phyloP scores from a whole-genome alignment of 1,140 invertebrate genomes.

The Hyphantria cunea region DNA sequence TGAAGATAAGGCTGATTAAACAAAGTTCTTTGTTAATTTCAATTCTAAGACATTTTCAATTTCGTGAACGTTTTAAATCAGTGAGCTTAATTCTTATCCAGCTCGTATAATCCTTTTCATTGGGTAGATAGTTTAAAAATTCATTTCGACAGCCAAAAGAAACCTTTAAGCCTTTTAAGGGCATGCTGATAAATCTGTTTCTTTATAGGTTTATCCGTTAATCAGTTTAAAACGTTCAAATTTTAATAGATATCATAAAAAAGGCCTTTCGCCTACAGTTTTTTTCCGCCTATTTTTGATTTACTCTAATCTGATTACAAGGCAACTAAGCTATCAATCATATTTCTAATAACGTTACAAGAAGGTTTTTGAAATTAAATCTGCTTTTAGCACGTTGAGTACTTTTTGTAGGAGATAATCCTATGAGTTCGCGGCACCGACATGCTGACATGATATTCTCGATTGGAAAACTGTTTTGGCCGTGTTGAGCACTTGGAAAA shows the following conservation, averaged over 20 bases:
- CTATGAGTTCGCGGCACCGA: too few relatives aligned
- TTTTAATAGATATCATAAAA: conserved; percentile 34
- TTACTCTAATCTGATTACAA: neutral
- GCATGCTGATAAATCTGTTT: conserved; percentile 34
- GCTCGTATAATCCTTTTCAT: conserved; percentile 16
- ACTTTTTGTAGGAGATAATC: too few relatives aligned
- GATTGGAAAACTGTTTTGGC: too few relatives aligned
- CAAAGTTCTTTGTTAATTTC: neutral
- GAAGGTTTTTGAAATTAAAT: too few relatives aligned
- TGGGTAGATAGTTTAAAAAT: conserved; percentile 31
- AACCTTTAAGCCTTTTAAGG: conserved; percentile 30
- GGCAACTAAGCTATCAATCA: too few relatives aligned
- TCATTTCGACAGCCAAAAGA: conserved; percentile 29
- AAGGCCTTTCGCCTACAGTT: conserved; percentile 10
- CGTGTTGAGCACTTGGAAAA: too few relatives aligned
- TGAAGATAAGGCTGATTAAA: too few relatives aligned
- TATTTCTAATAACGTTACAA: too few relatives aligned
- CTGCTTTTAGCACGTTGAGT: too few relatives aligned
- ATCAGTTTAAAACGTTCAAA: conserved; percentile 38
- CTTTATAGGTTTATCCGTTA: conserved; percentile 41
- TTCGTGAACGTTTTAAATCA: conserved; percentile 5
- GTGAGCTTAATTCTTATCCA: conserved; percentile 16
- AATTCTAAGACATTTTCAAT: conserved; percentile 3
- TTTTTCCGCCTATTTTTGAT: neutral
- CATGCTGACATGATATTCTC: too few relatives aligned